Percentiles rank a stretch among this genome's conserved stretches.
Evolutionary conservation across 1,140 invertebrate species (phyloP).

Genomic region (Eulimnadia texana): DNA sequence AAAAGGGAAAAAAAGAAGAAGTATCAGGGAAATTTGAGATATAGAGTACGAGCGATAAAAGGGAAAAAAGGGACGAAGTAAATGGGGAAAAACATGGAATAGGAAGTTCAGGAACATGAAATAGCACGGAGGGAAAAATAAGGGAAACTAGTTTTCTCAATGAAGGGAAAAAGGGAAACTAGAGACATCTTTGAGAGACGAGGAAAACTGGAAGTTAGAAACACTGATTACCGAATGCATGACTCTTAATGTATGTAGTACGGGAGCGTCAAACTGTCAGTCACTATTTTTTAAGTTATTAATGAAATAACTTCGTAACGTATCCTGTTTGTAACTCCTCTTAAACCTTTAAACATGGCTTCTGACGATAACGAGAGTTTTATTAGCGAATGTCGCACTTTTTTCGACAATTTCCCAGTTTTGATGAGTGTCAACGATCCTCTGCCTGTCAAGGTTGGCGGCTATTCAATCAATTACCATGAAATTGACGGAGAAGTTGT

Average conservation of each 20-base stretch:
- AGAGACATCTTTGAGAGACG: too few relatives aligned
- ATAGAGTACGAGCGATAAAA: too few relatives aligned
- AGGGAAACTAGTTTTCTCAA: too few relatives aligned
- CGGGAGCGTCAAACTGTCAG: not conserved
- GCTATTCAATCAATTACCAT: constrained; percentile 45
- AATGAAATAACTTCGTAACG: not conserved
- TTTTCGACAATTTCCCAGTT: constrained; percentile 47
- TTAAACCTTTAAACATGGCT: constrained; percentile 37
- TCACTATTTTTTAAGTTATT: not conserved
- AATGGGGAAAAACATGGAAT: too few relatives aligned
- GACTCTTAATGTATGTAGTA: not conserved
- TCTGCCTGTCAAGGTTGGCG: constrained; percentile 50
- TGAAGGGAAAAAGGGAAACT: too few relatives aligned
- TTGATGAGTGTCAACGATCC: constrained; percentile 52
- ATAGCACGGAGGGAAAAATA: too few relatives aligned
- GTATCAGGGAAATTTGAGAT: too few relatives aligned
- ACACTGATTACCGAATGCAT: too few relatives aligned
- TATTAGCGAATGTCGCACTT: not conserved
- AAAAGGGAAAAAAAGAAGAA: too few relatives aligned
- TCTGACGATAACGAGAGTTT: not conserved
- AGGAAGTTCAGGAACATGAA: too few relatives aligned
- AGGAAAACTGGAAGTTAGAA: too few relatives aligned
- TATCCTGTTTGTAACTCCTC: constrained; percentile 15
- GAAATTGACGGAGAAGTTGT: constrained; percentile 60
- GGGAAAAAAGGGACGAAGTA: too few relatives aligned